These are phyloP conservation scores for Sphaerophoria rueppellii DNA, from an alignment of 2,888 invertebrate species.

Conservation along the genomic window DNA sequence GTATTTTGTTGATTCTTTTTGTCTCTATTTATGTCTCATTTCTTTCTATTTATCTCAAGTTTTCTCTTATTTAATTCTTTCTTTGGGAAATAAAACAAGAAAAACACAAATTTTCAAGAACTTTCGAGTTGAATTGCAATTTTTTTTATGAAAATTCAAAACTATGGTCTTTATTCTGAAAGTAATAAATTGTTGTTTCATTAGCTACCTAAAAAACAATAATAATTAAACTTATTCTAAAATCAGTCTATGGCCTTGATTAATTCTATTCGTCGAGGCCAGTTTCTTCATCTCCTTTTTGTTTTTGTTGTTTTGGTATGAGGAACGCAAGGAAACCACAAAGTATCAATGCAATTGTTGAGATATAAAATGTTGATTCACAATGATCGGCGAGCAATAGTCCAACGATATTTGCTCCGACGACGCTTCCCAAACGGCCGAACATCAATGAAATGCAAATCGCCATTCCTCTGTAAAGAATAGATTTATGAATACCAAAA, in stretches of 20 bases:
- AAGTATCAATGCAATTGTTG: constrained; percentile 75
- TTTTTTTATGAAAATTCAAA: background rate
- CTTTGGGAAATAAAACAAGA: constrained; percentile 40
- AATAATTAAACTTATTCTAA: constrained; percentile 50
- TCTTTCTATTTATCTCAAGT: constrained; percentile 36
- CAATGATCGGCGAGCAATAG: constrained; percentile 82
- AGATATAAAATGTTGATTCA: constrained; percentile 80
- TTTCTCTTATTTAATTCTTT: constrained; percentile 35
- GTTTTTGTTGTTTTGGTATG: constrained; percentile 74
- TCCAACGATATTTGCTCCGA: constrained; percentile 82
- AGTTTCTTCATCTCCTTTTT: constrained; percentile 47
- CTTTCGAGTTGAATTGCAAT: background rate
- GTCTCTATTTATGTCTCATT: constrained; percentile 32
- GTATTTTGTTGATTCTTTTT: constrained; percentile 8
- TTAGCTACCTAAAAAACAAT: constrained; percentile 36
- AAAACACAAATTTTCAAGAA: constrained; percentile 4
- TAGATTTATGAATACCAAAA: background rate
- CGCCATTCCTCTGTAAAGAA: constrained; percentile 82
- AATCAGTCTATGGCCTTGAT: constrained; percentile 59
- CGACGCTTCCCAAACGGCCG: constrained; percentile 83
- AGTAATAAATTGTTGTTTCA: background rate
- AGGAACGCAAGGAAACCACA: constrained; percentile 76
- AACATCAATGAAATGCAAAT: constrained; percentile 83
- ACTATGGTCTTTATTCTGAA: constrained; percentile 29
- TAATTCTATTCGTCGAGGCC: constrained; percentile 34